Percentiles rank a stretch among this genome's conserved stretches.
Evolutionary conservation across 1,140 invertebrate species (phyloP).

Genomic region (Conopomorpha cramerella): DNA sequence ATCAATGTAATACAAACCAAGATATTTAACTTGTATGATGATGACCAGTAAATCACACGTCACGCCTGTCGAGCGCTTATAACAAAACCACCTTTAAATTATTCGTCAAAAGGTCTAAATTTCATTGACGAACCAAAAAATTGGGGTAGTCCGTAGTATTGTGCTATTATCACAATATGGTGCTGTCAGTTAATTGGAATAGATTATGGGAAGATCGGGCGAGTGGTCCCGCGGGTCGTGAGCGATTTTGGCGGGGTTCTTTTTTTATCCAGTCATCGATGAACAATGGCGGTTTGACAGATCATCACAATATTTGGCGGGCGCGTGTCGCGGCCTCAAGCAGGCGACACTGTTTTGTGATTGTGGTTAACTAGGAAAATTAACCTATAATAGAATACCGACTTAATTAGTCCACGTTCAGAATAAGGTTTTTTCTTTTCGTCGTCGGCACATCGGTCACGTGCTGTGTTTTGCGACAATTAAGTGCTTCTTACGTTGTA

Average conservation of each 20-base stretch:
- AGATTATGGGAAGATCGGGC: constrained; percentile 52
- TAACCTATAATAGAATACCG: too few relatives aligned
- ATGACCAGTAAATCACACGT: too few relatives aligned
- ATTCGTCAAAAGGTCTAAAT: background rate
- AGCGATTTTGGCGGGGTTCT: constrained; percentile 27
- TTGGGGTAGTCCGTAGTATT: constrained; percentile 41
- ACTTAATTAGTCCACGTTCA: too few relatives aligned
- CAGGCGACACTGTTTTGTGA: too few relatives aligned
- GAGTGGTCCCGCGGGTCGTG: constrained; percentile 38
- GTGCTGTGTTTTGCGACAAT: too few relatives aligned
- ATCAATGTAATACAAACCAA: too few relatives aligned
- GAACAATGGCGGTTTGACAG: constrained; percentile 34
- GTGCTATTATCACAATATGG: constrained; percentile 59
- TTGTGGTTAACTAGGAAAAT: too few relatives aligned
- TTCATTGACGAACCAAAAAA: constrained; percentile 2
- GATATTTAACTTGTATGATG: too few relatives aligned
- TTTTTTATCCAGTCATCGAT: constrained; percentile 57
- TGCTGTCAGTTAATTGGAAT: constrained; percentile 60
- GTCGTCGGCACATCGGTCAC: too few relatives aligned
- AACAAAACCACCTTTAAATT: background rate
- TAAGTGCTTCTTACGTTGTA: too few relatives aligned
- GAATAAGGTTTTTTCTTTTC: too few relatives aligned
- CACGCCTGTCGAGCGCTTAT: too few relatives aligned
- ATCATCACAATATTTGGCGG: constrained; percentile 55
- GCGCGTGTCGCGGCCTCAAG: constrained; percentile 31